Base-by-base conservation (phyloP, 2,888 invertebrate species). In the Creontiades dilutus region DNA sequence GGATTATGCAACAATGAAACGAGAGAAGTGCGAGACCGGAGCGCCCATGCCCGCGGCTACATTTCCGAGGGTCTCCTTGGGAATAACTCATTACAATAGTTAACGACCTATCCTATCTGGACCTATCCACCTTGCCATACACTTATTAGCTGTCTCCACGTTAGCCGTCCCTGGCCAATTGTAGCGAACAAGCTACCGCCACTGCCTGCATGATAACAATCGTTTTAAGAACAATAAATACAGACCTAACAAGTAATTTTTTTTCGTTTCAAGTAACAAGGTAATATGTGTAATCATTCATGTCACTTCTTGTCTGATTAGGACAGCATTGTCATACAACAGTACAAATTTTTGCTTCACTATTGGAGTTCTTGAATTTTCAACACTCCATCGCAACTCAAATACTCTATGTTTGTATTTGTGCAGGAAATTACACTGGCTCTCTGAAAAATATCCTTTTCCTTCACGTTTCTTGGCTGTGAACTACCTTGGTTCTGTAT, bases 41-140 rank as follows among this genome's bases (percentile, higher is more conserved):
- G 68, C 68, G 11, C 68, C 23, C 23, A 68, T 23, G 68, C 68
- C 68, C 68, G 68, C 23, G 68, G 68, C 68, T 27, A 68, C 68
- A 68, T 4, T 68, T 23, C 68, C 68, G 68, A 68, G 23, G 19
- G 68, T 68, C 68, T 68, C 68, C 68, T 68, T 27, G 68, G 23
- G 68, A 68, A 68, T 68, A 68, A 68, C 68, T 68, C 68, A 68
- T 68, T 68, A 68, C 68, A 68, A 68, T 68, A 68, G 68, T 68
- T 68, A 68, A 23, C 68, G 68, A 68, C 61, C 61, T 19, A 19
- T 61, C 61, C 61, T 19, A 19, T 61, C 61, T 61, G 61, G 68
- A 23, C 19, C 68, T 68, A 68, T 68, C 68, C 68, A 68, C 68
- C 68, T 68, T 68, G 23, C 68, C 68, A 68, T 68, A 19, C 68